Conservation (phyloP, 2,113 vertebrate species). For the Callionymus lyra region DNA sequence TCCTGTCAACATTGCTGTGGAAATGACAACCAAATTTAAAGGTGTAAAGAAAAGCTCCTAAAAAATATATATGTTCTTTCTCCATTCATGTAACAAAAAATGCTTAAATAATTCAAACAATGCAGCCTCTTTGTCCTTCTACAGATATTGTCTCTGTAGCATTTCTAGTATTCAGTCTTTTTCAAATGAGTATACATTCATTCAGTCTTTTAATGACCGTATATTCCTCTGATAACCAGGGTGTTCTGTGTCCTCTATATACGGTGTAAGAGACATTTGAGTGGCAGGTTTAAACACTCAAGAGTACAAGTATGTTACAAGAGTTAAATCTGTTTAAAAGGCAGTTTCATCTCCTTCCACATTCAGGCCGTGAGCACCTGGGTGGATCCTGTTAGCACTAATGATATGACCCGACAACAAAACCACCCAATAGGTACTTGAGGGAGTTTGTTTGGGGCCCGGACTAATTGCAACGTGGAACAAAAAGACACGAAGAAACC, state of each 20-base stretch:
- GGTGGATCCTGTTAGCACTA: slow-evolving; percentile 55
- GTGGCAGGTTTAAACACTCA: slow-evolving; percentile 38
- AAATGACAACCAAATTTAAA: too few species aligned
- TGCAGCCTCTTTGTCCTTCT: too few species aligned
- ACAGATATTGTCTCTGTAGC: too few species aligned
- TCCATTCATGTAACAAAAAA: too few species aligned
- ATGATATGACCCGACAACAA: slow-evolving; percentile 64
- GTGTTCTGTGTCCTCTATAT: slow-evolving; percentile 13
- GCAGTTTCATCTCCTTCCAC: slow-evolving; percentile 41
- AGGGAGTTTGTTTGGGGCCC: slow-evolving; percentile 48
- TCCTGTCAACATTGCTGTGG: too few species aligned
- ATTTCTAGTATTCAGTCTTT: too few species aligned
- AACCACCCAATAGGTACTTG: slow-evolving; percentile 61
- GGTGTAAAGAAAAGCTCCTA: too few species aligned
- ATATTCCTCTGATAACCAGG: slow-evolving; percentile 10
- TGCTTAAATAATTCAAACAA: too few species aligned
- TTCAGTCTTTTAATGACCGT: too few species aligned
- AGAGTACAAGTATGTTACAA: slow-evolving; percentile 26
- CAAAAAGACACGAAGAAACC: slow-evolving; percentile 56
- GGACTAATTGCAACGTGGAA: slow-evolving; percentile 60
- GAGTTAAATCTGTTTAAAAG: slow-evolving; percentile 24
- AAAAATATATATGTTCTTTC: too few species aligned
- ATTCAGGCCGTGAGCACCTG: slow-evolving; percentile 55
- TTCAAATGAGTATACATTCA: too few species aligned
- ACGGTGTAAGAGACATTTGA: slow-evolving; percentile 13